Evolutionary conservation across 2,888 invertebrate species (phyloP), one percentile per base, ranked within the genome.

Genomic region (Mechanitis mazaeus): DNA sequence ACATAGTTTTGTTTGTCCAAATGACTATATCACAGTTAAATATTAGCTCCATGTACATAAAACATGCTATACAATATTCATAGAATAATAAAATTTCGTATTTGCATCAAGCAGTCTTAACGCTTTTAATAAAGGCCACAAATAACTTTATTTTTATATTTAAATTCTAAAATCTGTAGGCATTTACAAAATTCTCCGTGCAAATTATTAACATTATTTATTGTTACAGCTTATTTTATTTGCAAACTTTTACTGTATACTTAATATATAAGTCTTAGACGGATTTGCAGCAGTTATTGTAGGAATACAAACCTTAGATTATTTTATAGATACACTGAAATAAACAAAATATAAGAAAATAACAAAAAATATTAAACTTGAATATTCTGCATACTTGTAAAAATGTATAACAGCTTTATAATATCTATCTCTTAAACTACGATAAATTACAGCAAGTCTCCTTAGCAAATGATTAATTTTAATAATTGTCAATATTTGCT

Each of bases 401-500:
- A 50, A 50, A 50, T 57, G 45, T 58, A 55, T 58, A 57, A 61
- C 58, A 58, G 54, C 47, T 61, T 54, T 12, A 35, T 56, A 31
- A 54, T 57, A 57, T 56, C 57, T 38, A 55, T 56, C 50, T 42
- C 33, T 11, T 58, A 57, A 6, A 54, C 35, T 47, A 58, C 61
- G 55, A 55, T 38, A 53, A n/a, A 64, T 58, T n/a, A 64, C 46
- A 64, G 63, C 60, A n/a, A 58, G 33, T 55, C n/a, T 38, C 47
- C 59, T 56, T 66, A 63, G 63, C 68, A 61, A 68, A 64, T 60
- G 59, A 64, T 63, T 64, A 59, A 54, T 55, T 53, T 62, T 58
- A 59, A 47, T 55, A 60, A 57, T 62, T 62, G 55, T 54, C 47
- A 59, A 60, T 54, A 55, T 45, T 64, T 64, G 45, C 12, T 42